Evolutionary conservation across 2,113 vertebrate species (phyloP), one percentile per base, ranked within the genome.

Genomic region (Triplophysa tibetana): DNA sequence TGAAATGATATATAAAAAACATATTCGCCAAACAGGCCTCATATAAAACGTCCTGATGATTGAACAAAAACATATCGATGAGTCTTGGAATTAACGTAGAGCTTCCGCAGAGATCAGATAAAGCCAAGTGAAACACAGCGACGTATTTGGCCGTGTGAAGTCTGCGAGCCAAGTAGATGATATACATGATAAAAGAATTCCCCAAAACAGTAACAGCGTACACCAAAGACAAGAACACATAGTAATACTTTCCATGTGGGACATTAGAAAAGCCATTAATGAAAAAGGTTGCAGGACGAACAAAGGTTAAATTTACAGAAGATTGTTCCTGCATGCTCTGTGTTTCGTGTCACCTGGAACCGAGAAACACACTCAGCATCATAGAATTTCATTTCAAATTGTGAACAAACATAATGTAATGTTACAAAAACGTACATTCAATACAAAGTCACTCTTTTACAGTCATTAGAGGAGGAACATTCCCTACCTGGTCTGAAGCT

Each of bases 111-210:
- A 91, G 17, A 78, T 91, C 90, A 69, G 81, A 56, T 6, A 90
- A 48, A n/a, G 88, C 87, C 81, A 91, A 64, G 78, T 86, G 86
- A 9, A 79, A 89, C 64, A 91, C 84, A 73, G 85, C 85, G 62
- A 90, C 81, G 69, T 88, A 90, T 80, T 88, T 91, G 6, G 87
- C 87, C 29, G 88, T 89, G 48, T 89, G 89, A 43, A 91, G 87
- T 80, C 70, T 70, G 9, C 45, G 64, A 1, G 65, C 41, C 56
- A 70, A 56, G 61, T 69, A 76, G 1, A 83, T 83, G 8, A 69
- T 61, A 4, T 45, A 21, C 78, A 83, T 80, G 24, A 83, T 74
- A 17, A 80, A 83, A 48, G 48, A 69, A 62, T 83, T 83, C 14
- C 77, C 77, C 11, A 83, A 60, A 68, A 80, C 45, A 76, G 89